phyloP scores from a whole-genome alignment of 2,113 vertebrate species.

The Arizona elegans region DNA sequence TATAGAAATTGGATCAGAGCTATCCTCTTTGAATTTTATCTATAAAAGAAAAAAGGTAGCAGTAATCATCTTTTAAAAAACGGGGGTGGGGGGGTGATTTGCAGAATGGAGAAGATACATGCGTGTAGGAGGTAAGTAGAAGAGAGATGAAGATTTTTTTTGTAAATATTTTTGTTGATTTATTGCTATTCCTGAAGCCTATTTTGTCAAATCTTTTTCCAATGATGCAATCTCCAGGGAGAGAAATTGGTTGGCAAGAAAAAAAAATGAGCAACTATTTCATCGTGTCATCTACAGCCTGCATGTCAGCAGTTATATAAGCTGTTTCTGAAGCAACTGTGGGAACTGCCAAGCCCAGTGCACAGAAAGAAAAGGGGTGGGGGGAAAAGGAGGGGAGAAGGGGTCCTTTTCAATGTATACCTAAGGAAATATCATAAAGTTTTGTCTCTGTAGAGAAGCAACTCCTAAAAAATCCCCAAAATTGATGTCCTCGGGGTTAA shows the following conservation, averaged over 20 bases:
- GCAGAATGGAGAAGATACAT: background rate
- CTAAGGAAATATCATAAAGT: rapidly evolving
- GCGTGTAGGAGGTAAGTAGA: background rate
- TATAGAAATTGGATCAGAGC: background rate
- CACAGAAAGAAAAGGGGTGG: background rate
- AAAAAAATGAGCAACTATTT: constrained; percentile 19
- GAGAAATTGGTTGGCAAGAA: background rate
- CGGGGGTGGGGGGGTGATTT: background rate
- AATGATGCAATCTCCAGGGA: constrained; percentile 53
- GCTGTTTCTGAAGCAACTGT: constrained; percentile 19
- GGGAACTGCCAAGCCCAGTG: background rate
- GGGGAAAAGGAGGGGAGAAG: background rate
- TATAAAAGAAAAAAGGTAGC: background rate
- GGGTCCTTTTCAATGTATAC: background rate
- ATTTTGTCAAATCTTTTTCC: constrained; percentile 55
- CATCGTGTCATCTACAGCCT: constrained; percentile 14
- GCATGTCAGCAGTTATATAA: constrained; percentile 13
- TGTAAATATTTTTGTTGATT: constrained; percentile 37
- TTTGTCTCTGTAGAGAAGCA: constrained; percentile 8
- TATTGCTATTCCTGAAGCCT: constrained; percentile 49
- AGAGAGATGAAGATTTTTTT: background rate
- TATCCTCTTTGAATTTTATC: background rate
- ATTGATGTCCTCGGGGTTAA: background rate
- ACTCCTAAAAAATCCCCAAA: background rate
- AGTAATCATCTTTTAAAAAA: background rate